Conservation (phyloP, 53 echinoderm and acorn worm species). For the Echinarachnius parma region DNA sequence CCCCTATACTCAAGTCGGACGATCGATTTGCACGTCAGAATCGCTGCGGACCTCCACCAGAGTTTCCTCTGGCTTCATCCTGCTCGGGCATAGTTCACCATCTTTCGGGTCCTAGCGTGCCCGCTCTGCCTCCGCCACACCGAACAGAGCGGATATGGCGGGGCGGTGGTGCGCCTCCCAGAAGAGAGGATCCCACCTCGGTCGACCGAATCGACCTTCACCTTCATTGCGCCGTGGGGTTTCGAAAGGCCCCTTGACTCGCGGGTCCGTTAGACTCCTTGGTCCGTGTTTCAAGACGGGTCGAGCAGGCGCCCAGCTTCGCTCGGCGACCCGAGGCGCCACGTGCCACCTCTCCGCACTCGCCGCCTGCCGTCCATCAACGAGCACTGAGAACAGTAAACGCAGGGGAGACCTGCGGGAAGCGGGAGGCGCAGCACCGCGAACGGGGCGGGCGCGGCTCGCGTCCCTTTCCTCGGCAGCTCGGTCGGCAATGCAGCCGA, state of each 20-base stretch:
- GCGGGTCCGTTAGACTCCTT: conserved; percentile 58
- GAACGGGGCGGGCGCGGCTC: conserved; percentile 33
- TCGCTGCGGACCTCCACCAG: conserved; percentile 88
- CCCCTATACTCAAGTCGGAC: conserved; percentile 78
- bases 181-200: conserved; percentile 51
- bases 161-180: conserved; percentile 63
- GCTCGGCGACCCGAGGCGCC: conserved; percentile 34
- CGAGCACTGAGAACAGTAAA: conserved; percentile 35
- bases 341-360: conserved; percentile 19
- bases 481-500: conserved; percentile 19
- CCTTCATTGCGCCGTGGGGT: conserved; percentile 72
- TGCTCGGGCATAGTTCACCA: conserved; percentile 61
- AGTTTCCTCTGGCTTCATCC: conserved; percentile 85
- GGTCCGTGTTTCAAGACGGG: conserved; percentile 41
- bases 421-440: conserved; percentile 39
- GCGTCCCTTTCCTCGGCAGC: conserved; percentile 37
- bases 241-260: conserved; percentile 53
- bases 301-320: conserved; percentile 25
- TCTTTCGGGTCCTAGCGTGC: conserved; percentile 75
- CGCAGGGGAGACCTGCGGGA: conserved; percentile 26
- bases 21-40: conserved; percentile 95
- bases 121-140: conserved; percentile 62
- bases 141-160: conserved; percentile 44
- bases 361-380: conserved; percentile 25
- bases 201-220: conserved; percentile 61